A percentile compares a stretch with the other conserved stretches of the same genome.
Conservation (phyloP, 2,888 invertebrate species). For the Diogma glabrata region DNA sequence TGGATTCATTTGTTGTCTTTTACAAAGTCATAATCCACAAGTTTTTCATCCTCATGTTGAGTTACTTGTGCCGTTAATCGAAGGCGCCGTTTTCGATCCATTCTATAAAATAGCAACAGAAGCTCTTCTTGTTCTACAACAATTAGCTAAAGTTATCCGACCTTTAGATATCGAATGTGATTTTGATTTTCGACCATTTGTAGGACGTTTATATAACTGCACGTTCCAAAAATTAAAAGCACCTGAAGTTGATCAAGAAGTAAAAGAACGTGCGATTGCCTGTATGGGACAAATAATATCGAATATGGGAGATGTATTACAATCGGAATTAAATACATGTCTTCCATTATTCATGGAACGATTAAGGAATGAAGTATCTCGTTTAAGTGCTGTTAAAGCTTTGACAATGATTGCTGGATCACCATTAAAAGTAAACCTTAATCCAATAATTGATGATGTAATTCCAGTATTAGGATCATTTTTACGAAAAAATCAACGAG, state of each 20-base stretch:
- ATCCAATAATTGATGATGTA: conserved; percentile 72
- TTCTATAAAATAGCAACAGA: conserved; percentile 99
- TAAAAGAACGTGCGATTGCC: conserved; percentile 94
- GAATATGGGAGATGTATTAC: conserved; percentile 77
- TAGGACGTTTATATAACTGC: conserved; percentile 69
- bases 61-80: conserved; percentile 70
- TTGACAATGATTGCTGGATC: conserved; percentile 88
- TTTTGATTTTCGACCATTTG: conserved; percentile 67
- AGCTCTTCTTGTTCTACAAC: conserved; percentile 84
- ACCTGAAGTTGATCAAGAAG: conserved; percentile 97
- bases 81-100: conserved; percentile 82
- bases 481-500: conserved; percentile 90
- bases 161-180: conserved; percentile 44
- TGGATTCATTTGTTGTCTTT: conserved; percentile 56
- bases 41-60: conserved; percentile 63
- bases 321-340: conserved; percentile 68
- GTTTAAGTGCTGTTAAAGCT: conserved; percentile 92
- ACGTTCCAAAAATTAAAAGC: conserved; percentile 78
- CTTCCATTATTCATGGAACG: conserved; percentile 92
- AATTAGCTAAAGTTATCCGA: conserved; percentile 85
- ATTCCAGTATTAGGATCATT: conserved; percentile 90
- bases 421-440: conserved; percentile 71
- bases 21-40: conserved; percentile 34
- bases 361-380: conserved; percentile 91
- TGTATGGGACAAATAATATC: conserved; percentile 93